Base-by-base conservation (phyloP, 2,888 invertebrate genomes). In the Pachymerium ferrugineum region DNA sequence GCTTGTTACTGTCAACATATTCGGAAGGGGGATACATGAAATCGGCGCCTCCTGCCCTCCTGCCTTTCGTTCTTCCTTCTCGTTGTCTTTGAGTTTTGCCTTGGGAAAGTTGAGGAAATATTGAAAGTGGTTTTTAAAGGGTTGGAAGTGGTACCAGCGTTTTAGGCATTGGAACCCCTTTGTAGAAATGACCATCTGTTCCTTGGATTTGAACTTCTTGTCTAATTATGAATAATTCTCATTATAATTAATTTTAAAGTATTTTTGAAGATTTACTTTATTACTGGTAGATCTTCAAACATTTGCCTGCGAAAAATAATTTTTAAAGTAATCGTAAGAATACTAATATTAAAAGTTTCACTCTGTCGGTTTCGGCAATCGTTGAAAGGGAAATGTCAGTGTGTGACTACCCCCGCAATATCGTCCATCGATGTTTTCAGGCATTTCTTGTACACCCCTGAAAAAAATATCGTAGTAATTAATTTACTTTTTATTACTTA, bases 341-440 rank as follows among this genome's bases (percentile, higher is more conserved):
- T n/a, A n/a, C n/a, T n/a, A n/a, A n/a, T n/a, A n/a, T n/a, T n/a
- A n/a, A n/a, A n/a, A n/a, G n/a, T n/a, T n/a, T n/a, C 14, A 19
- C 22, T 8, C 22, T 22, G 25, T 12, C 5, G 54, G 22, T 54
- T 54, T 54, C 5, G 10, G 25, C 8, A 54, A 22, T 1, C 73
- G 73, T 12, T 73, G 62, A n/a, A 73, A 73, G 1, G 73, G 73
- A 67, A 73, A 73, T 12, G 90, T 88, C 12, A 86, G 83, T 0
- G 92, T 92, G 81, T 92, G 91, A 74, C 88, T 88, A 0, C 92
- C 92, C 29, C 92, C 92, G 77, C 90, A 90, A 81, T 91, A 91
- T 0, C 92, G 88, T 81, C 88, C 89, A 80, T 73, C 73, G 3
- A 73, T 8, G 67, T 73, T 72, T 6, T 72, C 73, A 25, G 62